These are phyloP conservation scores for Acipenser oxyrinchus DNA, from an alignment of 2,797 vertebrate genomes.

Conservation along the genomic window DNA sequence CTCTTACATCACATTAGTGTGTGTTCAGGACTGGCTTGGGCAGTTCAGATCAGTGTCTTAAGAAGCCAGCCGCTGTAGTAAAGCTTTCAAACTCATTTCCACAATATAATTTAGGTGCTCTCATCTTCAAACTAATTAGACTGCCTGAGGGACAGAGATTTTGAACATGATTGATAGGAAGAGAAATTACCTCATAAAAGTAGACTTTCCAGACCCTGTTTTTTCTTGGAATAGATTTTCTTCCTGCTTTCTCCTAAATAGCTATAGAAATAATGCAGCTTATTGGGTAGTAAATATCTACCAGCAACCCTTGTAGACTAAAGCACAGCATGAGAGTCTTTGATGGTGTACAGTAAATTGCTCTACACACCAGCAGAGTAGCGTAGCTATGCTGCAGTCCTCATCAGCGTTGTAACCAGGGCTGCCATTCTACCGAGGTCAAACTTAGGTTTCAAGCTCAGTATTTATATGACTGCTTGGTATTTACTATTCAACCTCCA, in stretches of 20 bases:
- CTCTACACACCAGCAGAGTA: too few species aligned
- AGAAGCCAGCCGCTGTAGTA: too few species aligned
- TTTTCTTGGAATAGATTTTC: constrained; percentile 21
- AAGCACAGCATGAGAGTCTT: not conserved
- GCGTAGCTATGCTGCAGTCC: too few species aligned
- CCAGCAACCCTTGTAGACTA: not conserved
- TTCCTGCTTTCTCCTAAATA: constrained; percentile 19
- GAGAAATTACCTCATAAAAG: constrained; percentile 17
- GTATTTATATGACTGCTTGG: too few species aligned
- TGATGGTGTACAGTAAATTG: not conserved
- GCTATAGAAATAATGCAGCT: constrained; percentile 18
- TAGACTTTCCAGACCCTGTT: constrained; percentile 19
- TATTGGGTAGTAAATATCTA: constrained; percentile 8
- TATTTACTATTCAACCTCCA: too few species aligned
- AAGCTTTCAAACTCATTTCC: constrained; percentile 21
- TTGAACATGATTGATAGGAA: constrained; percentile 23
- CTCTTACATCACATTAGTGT: too few species aligned
- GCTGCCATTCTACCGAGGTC: too few species aligned
- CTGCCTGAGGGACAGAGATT: constrained; percentile 21
- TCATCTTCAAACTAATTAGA: constrained; percentile 21
- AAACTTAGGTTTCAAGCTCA: too few species aligned
- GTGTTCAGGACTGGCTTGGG: too few species aligned
- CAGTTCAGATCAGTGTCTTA: too few species aligned
- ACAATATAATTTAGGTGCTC: constrained; percentile 22
- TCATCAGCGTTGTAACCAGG: too few species aligned